phyloP scores from a whole-genome alignment of 2,797 vertebrate genomes.

The Nannoperca obscura region DNA sequence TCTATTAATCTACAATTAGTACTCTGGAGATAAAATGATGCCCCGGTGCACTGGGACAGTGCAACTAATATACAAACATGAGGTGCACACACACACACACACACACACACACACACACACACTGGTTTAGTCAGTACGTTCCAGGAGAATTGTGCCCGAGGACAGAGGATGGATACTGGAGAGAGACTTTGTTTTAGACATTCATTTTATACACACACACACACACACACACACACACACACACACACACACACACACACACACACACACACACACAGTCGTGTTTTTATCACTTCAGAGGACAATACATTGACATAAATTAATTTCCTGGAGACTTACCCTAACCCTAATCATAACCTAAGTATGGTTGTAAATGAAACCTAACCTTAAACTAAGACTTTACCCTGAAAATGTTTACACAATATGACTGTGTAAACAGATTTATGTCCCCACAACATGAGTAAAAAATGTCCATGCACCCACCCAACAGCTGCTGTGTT shows the following conservation, averaged over 20 bases:
- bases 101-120: constrained; percentile 1
- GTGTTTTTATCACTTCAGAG: too few relatives aligned
- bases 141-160: constrained; percentile 17
- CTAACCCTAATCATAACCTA: too few relatives aligned
- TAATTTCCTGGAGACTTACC: too few relatives aligned
- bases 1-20: constrained; percentile 38
- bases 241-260: neutral
- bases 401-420: too few relatives aligned
- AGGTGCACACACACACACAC: neutral
- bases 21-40: constrained; percentile 38
- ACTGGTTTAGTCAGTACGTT: constrained; percentile 1
- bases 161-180: constrained; percentile 19
- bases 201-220: constrained; percentile 1
- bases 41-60: constrained; percentile 28
- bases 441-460: too few relatives aligned
- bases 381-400: too few relatives aligned
- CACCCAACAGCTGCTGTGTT: too few relatives aligned
- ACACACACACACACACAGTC: neutral
- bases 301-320: too few relatives aligned
- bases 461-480: too few relatives aligned
- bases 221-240: too few relatives aligned
- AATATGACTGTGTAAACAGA: too few relatives aligned
- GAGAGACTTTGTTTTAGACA: constrained; percentile 1
- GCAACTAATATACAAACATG: constrained; percentile 13
- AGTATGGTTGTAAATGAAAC: too few relatives aligned